These are phyloP conservation scores for Poicephalus gulielmi DNA, from an alignment of 2,113 vertebrate genomes.

Conservation along the genomic window DNA sequence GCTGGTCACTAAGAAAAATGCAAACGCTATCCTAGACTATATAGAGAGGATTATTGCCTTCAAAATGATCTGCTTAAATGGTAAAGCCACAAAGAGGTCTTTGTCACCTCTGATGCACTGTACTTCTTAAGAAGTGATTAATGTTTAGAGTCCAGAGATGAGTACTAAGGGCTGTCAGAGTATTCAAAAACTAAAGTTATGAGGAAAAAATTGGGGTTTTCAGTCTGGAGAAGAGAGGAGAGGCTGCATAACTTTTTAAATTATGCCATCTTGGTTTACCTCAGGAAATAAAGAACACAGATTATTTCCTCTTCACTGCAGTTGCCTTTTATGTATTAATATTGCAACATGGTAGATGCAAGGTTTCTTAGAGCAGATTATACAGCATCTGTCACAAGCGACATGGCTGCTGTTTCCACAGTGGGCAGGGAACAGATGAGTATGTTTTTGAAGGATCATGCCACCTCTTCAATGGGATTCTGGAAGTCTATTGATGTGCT, in stretches of 20 bases:
- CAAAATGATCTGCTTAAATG: not conserved
- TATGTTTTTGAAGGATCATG: not conserved
- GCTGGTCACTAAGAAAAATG: not conserved
- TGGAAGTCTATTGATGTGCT: constrained; percentile 3
- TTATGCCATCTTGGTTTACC: not conserved
- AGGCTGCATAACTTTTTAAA: not conserved
- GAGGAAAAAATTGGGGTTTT: not conserved
- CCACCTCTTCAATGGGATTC: not conserved
- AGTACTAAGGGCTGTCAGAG: not conserved
- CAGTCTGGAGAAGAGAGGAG: not conserved
- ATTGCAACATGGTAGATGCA: not conserved
- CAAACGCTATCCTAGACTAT: not conserved
- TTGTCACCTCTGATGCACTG: not conserved
- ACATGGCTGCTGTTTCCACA: not conserved
- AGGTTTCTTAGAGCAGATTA: not conserved
- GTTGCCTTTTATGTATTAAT: constrained; percentile 3
- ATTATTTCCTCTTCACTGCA: not conserved
- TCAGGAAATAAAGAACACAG: not conserved
- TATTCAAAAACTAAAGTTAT: not conserved
- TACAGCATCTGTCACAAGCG: not conserved
- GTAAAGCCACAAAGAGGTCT: not conserved
- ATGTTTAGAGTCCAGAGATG: not conserved
- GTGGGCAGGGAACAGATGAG: constrained; percentile 2
- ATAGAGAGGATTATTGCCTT: not conserved
- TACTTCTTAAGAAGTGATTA: not conserved